phyloP scores from a whole-genome alignment of 2,113 vertebrate genomes.

The Tragelaphus buxtoni region DNA sequence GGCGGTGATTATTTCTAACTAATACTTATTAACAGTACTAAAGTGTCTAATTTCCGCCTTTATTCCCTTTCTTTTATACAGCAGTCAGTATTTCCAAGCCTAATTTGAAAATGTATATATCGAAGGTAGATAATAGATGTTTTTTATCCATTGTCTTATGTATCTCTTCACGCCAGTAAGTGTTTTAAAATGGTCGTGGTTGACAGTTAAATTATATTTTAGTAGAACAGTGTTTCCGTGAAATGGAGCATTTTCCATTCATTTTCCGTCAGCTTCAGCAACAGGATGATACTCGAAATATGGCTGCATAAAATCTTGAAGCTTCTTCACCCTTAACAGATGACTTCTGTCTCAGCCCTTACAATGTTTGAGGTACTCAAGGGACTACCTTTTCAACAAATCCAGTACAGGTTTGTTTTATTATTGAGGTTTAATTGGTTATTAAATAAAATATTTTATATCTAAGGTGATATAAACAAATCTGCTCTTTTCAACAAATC shows the following conservation, averaged over 20 bases:
- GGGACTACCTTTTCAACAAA: not conserved
- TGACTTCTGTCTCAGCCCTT: not conserved
- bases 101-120: slow-evolving; percentile 18
- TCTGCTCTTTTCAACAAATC: not conserved
- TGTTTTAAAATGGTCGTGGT: slow-evolving; percentile 23
- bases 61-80: not conserved
- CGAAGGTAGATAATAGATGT: not conserved
- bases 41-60: not conserved
- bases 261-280: not conserved
- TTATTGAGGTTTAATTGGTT: not conserved
- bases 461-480: not conserved
- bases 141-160: not conserved
- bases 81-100: not conserved
- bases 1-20: not conserved
- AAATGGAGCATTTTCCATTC: slow-evolving; percentile 12
- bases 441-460: not conserved
- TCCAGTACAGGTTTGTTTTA: slow-evolving; percentile 1
- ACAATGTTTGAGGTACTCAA: not conserved
- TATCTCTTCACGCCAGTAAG: not conserved
- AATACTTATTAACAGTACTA: not conserved
- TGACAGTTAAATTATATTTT: slow-evolving; percentile 40
- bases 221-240: not conserved
- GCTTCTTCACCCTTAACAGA: not conserved
- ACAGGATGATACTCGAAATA: not conserved
- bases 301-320: not conserved